Evolutionary conservation across 1,140 invertebrate species (phyloP).

Genomic region (Ooceraea biroi): DNA sequence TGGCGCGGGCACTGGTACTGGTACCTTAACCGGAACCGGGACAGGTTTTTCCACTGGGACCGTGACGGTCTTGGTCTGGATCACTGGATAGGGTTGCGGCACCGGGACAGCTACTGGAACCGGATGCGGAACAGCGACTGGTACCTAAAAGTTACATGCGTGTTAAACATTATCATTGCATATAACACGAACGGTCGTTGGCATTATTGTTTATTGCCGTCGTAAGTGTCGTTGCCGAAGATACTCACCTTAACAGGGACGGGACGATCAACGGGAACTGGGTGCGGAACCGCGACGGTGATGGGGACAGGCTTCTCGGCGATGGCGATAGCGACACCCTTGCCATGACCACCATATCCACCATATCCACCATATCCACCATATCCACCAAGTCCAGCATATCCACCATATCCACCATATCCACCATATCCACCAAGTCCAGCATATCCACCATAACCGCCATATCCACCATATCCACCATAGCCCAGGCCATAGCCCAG

Average conservation of each 20-base stretch:
- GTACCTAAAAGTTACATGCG: conserved; percentile 75
- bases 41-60: conserved; percentile 84
- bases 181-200: no score
- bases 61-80: conserved; percentile 81
- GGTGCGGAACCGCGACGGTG: conserved; percentile 78
- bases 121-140: conserved; percentile 82
- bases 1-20: conserved; percentile 80
- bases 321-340: conserved; percentile 62
- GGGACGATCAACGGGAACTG: conserved; percentile 83
- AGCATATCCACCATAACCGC: conserved; percentile 9
- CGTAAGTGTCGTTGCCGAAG: neutral
- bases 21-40: conserved; percentile 83
- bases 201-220: no score
- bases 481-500: conserved; percentile 68
- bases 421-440: conserved; percentile 47
- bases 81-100: conserved; percentile 83
- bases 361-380: conserved; percentile 46
- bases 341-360: conserved; percentile 49
- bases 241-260: conserved; percentile 82
- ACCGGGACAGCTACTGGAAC: conserved; percentile 83
- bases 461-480: conserved; percentile 49
- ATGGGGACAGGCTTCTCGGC: conserved; percentile 74
- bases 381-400: conserved; percentile 35
- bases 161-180: no score
- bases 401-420: conserved; percentile 38